Evolutionary conservation across 1,140 invertebrate genomes (phyloP), one percentile per base, ranked within the genome.

Genomic region (Holcopasites calliopsidis): DNA sequence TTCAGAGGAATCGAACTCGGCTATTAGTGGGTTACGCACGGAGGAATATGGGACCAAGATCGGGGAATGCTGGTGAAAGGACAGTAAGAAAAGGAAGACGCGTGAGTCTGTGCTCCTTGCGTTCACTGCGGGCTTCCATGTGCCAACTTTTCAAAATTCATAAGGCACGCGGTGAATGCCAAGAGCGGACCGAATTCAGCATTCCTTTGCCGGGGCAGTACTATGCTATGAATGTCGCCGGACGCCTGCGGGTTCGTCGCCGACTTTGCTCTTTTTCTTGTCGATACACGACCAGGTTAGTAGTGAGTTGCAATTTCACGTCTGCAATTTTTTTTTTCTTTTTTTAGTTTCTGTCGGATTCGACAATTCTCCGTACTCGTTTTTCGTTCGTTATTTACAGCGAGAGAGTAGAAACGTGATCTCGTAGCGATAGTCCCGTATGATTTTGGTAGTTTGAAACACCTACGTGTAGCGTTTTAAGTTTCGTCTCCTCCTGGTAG

Each of bases 81-180:
- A 23, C 16, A 13, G 21, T 3, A 11, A 31, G 52, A 33, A 54
- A 61, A 47, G 38, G 61, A 76, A 79, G 73, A 79, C 65, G 60
- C 64, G 78, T 91, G 90, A 91, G 90, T 92, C 90, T 91, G 85
- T 90, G 92, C 95, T 96, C 95, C 95, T 96, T 94, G 95, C 95
- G 94, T 96, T 95, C 95, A 97, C 96, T 96, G 96, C 95, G 94
- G 94, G 94, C 93, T 92, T 93, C 95, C 94, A 94, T 97, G 96
- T 97, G 95, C 95, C 93, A 93, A 91, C 90, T 91, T 93, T 92
- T 91, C 91, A 90, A 90, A 92, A 92, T 95, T 93, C 96, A 97
- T 97, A 97, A 97, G 96, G 96, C 96, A 97, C 96, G 96, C 96
- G 96, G 96, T 97, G 96, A 97, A 97, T 97, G 96, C 96, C 96